phyloP scores from a whole-genome alignment of 2,113 vertebrate species.

The Neoarius graeffei region DNA sequence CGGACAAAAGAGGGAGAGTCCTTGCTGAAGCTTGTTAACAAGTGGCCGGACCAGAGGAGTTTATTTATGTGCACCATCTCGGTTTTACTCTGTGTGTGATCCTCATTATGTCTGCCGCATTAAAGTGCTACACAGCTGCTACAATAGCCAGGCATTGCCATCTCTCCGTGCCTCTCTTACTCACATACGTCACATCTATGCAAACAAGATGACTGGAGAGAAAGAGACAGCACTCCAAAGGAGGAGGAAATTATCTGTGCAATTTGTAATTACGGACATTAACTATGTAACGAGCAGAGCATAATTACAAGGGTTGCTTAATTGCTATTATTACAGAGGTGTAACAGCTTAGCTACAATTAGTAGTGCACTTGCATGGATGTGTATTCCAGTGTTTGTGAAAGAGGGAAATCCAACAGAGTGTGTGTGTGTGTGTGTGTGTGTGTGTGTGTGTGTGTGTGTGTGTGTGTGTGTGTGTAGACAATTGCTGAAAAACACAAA shows the following conservation, averaged over 20 bases:
- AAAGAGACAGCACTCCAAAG: constrained; percentile 61
- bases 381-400: constrained; percentile 39
- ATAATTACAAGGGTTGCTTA: constrained; percentile 81
- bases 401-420: constrained; percentile 35
- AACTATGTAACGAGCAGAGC: constrained; percentile 81
- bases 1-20: constrained; percentile 38
- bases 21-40: constrained; percentile 48
- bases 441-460: constrained; percentile 15
- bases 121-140: constrained; percentile 42
- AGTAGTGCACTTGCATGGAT: constrained; percentile 40
- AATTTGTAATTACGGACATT: constrained; percentile 88
- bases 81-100: constrained; percentile 33
- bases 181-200: constrained; percentile 2
- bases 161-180: constrained; percentile 11
- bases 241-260: constrained; percentile 74
- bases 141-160: constrained; percentile 40
- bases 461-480: not conserved
- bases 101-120: constrained; percentile 51
- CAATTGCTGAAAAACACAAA: constrained; percentile 11
- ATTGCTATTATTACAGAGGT: constrained; percentile 86
- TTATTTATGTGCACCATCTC: constrained; percentile 40
- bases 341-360: constrained; percentile 75
- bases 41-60: constrained; percentile 43
- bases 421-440: constrained; percentile 31
- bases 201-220: constrained; percentile 32